Conservation (phyloP, 2,113 vertebrate genomes). For the Ophthalmotilapia sp. region DNA sequence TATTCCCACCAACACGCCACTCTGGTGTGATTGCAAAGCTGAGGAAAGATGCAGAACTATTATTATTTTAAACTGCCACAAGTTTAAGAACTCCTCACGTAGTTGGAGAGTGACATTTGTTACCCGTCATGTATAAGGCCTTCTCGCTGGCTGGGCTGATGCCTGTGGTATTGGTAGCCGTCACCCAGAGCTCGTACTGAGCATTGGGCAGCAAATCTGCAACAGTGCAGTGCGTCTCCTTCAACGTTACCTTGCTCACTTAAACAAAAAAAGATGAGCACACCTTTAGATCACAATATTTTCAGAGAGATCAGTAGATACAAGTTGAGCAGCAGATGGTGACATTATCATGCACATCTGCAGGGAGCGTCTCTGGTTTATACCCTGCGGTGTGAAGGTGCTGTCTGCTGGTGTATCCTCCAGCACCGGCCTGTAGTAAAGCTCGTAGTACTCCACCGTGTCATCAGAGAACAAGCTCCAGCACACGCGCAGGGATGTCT, state of each 20-base stretch:
- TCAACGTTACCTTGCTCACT: conserved; percentile 79
- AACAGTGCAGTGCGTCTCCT: conserved; percentile 89
- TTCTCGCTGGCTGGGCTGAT: conserved; percentile 84
- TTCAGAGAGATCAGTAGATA: not conserved
- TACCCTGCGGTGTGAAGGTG: conserved; percentile 70
- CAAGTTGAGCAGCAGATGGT: not conserved
- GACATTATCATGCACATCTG: not conserved
- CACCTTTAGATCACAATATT: not conserved
- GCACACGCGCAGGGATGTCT: conserved; percentile 82
- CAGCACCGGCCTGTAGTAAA: conserved; percentile 79
- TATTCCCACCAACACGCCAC: not conserved
- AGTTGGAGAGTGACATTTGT: not conserved
- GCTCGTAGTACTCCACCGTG: conserved; percentile 84
- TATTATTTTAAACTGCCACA: not conserved
- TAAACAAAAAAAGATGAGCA: conserved; percentile 1
- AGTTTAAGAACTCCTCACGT: not conserved
- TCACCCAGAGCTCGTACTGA: conserved; percentile 94
- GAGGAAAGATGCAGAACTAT: conserved; percentile 2
- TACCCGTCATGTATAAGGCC: conserved; percentile 89
- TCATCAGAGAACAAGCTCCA: conserved; percentile 93
- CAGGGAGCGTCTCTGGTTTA: not conserved
- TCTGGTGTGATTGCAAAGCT: not conserved
- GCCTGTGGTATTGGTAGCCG: conserved; percentile 84
- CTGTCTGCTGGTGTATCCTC: conserved; percentile 55
- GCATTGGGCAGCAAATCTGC: conserved; percentile 80